Conservation (phyloP, 1,140 invertebrate species). For the Oedothorax gibbosus region DNA sequence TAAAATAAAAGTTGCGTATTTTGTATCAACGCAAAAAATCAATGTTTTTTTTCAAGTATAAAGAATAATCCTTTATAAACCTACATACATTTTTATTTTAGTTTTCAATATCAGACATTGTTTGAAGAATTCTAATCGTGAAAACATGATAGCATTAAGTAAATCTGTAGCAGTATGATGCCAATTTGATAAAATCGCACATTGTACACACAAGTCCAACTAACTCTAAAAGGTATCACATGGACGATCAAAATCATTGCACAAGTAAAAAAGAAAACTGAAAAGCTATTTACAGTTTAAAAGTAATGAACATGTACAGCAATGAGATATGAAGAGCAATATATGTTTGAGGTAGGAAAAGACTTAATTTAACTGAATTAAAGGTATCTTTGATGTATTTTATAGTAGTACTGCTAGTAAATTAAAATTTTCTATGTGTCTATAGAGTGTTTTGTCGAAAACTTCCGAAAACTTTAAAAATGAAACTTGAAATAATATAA, state of each 20-base stretch:
- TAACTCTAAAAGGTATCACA: constrained; percentile 45
- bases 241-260: constrained; percentile 41
- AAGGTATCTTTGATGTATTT: too few species aligned
- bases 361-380: neutral
- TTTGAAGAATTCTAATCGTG: neutral
- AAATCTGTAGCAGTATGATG: constrained; percentile 31
- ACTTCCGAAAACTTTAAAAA: too few species aligned
- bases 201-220: constrained; percentile 8
- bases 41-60: neutral
- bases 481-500: too few species aligned
- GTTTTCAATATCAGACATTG: too few species aligned
- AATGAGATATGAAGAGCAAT: constrained; percentile 1
- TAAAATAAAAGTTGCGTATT: neutral
- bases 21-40: neutral
- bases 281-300: constrained; percentile 11
- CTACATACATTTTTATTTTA: too few species aligned
- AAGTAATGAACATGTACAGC: constrained; percentile 3
- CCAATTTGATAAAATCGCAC: constrained; percentile 12
- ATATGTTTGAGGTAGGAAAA: constrained; percentile 25
- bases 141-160: constrained; percentile 38
- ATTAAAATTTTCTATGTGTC: too few species aligned
- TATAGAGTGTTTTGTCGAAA: too few species aligned
- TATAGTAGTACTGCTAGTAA: too few species aligned
- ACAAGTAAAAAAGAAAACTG: constrained; percentile 15
- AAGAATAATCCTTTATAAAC: neutral